Percentiles rank a stretch among this genome's conserved stretches.
These are phyloP conservation scores for Drosophila infuscata DNA, from an alignment of 2,888 invertebrate genomes.

Conservation along the genomic window DNA sequence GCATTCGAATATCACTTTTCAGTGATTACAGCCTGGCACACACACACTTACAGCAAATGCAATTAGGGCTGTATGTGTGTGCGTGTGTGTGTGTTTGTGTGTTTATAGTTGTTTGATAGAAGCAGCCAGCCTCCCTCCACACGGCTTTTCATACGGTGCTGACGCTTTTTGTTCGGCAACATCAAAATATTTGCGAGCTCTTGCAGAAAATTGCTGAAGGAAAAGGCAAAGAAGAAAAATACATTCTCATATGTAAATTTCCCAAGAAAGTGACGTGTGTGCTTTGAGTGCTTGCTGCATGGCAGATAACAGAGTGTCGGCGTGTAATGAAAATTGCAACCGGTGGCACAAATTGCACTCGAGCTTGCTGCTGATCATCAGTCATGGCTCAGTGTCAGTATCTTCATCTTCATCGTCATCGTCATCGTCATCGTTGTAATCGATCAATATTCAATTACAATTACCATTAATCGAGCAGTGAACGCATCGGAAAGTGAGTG, in stretches of 20 bases:
- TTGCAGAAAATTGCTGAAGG: conserved; percentile 47
- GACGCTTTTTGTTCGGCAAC: conserved; percentile 45
- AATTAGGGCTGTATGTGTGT: conserved; percentile 23
- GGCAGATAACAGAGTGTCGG: conserved; percentile 22
- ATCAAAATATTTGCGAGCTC: conserved; percentile 62
- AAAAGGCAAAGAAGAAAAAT: conserved; percentile 16
- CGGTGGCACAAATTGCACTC: conserved; percentile 17
- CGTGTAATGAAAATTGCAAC: conserved; percentile 50
- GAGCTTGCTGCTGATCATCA: conserved; percentile 47
- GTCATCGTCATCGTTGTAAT: conserved; percentile 44
- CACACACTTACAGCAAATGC: conserved; percentile 24
- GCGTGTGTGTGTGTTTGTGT: background rate
- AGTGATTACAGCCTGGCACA: background rate
- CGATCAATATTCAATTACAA: conserved; percentile 73
- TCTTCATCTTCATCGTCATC: conserved; percentile 41
- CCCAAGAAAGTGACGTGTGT: conserved; percentile 16
- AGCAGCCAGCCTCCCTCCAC: background rate
- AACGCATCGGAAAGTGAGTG: conserved; percentile 37
- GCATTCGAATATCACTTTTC: background rate
- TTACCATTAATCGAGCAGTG: conserved; percentile 49
- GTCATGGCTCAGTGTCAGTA: conserved; percentile 61
- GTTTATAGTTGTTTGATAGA: background rate
- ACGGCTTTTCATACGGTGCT: background rate
- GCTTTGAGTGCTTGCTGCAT: conserved; percentile 41
- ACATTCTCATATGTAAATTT: conserved; percentile 66